A percentile compares a stretch with the other conserved stretches of the same genome.
phyloP scores from a whole-genome alignment of 2,888 invertebrate genomes.

The Perizoma affinitatum region DNA sequence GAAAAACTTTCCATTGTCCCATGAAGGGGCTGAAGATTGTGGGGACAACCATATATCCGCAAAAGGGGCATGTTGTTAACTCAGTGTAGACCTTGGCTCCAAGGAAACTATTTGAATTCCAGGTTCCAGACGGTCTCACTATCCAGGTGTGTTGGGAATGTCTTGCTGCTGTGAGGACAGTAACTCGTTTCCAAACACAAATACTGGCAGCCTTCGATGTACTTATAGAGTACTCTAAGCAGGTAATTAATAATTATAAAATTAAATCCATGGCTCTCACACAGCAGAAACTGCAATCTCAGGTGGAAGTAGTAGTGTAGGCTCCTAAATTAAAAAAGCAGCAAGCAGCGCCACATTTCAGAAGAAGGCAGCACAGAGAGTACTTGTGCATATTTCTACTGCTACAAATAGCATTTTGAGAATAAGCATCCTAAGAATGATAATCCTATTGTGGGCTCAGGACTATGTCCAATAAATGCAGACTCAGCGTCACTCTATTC shows the following conservation, averaged over 20 bases:
- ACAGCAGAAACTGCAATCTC: slow-evolving; percentile 99
- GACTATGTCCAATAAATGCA: too few relatives aligned
- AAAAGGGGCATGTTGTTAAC: too few relatives aligned
- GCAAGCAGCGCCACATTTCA: slow-evolving; percentile 92
- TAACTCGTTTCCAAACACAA: slow-evolving; percentile 52
- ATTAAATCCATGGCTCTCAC: slow-evolving; percentile 94
- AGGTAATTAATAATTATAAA: slow-evolving; percentile 47
- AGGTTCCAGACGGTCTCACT: slow-evolving; percentile 71
- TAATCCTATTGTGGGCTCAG: background rate
- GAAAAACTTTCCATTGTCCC: too few relatives aligned
- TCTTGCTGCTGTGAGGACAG: slow-evolving; percentile 51
- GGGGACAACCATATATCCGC: too few relatives aligned
- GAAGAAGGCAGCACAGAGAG: slow-evolving; percentile 97
- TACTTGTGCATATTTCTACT: slow-evolving; percentile 94
- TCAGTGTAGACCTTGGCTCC: background rate
- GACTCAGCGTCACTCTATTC: too few relatives aligned
- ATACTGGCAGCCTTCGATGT: slow-evolving; percentile 57
- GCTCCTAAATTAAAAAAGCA: slow-evolving; percentile 94
- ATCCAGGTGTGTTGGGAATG: slow-evolving; percentile 78
- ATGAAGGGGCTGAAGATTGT: too few relatives aligned
- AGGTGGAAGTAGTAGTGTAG: slow-evolving; percentile 97
- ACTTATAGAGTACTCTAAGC: slow-evolving; percentile 64
- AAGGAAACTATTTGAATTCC: slow-evolving; percentile 8
- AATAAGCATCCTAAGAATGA: slow-evolving; percentile 99
- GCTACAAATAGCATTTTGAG: slow-evolving; percentile 99